Base-by-base conservation (phyloP, 2,113 vertebrate genomes). In the Arvicanthis niloticus region DNA sequence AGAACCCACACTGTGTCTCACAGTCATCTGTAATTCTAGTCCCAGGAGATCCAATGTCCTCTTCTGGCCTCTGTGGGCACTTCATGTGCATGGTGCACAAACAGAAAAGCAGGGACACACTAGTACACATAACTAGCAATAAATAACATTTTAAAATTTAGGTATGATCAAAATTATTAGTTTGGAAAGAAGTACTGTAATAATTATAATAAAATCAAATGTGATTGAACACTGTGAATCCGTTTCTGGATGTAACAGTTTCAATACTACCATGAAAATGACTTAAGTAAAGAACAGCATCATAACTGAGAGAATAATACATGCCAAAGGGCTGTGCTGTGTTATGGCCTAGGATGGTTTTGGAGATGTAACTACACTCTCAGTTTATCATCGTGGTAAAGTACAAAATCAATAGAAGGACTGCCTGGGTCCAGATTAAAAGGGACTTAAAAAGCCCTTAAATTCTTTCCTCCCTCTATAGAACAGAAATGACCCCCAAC, bases 141-240 rank as follows among this genome's bases (percentile, higher is more conserved):
- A 21, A 78, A 17, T 37, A 37, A 11, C 17, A 34, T 34, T 68
- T 70, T 37, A 53, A 51, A 80, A 56, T 7, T 81, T 19, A 81
- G 26, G 81, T 65, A 62, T 51, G 42, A 81, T 51, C 91, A 80
- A 53, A 16, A n/a, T 75, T 78, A 92, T 24, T 95, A 92, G 90
- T 80, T 95, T 88, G 77, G 24, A 80, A 93, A 88, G 13, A 92
- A 37, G 53, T 56, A 56, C 29, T 77, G 70, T 84, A 56, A 60
- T 31, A 82, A 89, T 2, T 82, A 21, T 31, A 78, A 84, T 91
- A 88, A 88, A 94, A 75, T 88, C 17, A 92, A 67, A 88, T 70
- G 16, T 16, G 88, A 48, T 29, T 51, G 29, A 19, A 51, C 42
- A 45, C 48, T 51, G 51, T 58, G 88, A 92, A 5, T n/a, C 24